Conservation (phyloP, 2,797 vertebrate genomes). For the Lacerta viridis region DNA sequence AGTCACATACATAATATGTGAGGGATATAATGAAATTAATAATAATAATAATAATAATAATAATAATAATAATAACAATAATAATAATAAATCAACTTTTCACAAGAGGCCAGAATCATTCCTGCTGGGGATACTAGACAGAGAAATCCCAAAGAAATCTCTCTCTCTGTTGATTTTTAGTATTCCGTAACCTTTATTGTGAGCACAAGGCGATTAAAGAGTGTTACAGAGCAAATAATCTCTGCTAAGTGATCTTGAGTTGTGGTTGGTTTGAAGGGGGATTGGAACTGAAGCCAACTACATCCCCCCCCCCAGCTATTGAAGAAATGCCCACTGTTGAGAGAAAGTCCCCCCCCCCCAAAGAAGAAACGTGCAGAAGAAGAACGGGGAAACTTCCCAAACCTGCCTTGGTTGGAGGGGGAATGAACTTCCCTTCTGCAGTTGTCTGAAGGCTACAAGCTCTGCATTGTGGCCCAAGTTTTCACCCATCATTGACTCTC, state of each 20-base stretch:
- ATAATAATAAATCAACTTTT: too few relatives aligned
- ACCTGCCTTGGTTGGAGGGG: slow-evolving; percentile 39
- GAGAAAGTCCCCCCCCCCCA: neutral
- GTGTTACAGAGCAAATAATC: neutral
- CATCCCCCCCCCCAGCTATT: neutral
- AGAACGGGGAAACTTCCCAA: rapidly evolving
- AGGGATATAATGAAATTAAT: too few relatives aligned
- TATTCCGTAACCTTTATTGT: neutral
- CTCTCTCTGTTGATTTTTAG: too few relatives aligned
- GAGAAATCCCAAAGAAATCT: too few relatives aligned
- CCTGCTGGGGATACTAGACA: too few relatives aligned
- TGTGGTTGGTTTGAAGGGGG: neutral
- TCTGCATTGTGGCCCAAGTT: neutral
- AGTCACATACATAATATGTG: too few relatives aligned
- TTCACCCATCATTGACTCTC: slow-evolving; percentile 61
- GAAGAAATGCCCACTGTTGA: neutral
- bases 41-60: too few relatives aligned
- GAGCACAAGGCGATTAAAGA: neutral
- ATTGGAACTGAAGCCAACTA: neutral
- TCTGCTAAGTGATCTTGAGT: neutral
- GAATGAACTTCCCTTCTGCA: slow-evolving; percentile 63
- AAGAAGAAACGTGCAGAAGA: too few relatives aligned
- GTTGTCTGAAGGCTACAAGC: neutral
- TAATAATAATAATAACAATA: too few relatives aligned
- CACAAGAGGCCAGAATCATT: too few relatives aligned